Conservation (phyloP, 2,888 invertebrate species). For the Hypsopygia costalis region DNA sequence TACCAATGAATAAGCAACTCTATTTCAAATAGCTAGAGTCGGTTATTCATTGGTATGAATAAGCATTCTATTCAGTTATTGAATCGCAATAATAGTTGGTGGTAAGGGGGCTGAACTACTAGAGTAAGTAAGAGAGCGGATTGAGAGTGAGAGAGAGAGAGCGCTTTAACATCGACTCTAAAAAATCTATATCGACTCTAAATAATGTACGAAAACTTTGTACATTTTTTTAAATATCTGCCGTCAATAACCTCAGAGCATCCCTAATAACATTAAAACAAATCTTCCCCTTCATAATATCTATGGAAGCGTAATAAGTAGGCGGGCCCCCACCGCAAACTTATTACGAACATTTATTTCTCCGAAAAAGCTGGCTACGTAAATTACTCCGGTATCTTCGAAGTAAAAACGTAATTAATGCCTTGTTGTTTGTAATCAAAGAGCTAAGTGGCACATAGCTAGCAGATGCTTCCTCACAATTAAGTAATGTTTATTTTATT, state of each 20-base stretch:
- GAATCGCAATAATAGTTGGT: no score
- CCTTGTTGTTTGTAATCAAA: conserved; percentile 66
- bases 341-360: conserved; percentile 64
- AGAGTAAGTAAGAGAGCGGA: no score
- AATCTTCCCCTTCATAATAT: conserved; percentile 21
- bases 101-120: no score
- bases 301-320: conserved; percentile 24
- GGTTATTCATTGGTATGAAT: no score
- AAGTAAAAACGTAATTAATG: conserved; percentile 74
- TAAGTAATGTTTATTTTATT: background rate
- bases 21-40: no score
- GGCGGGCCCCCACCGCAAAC: conserved; percentile 38
- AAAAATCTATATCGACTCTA: no score
- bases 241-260: background rate
- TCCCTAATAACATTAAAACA: conserved; percentile 17
- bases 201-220: no score
- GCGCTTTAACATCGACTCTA: no score
- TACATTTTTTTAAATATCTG: no score
- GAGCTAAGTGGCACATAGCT: conserved; percentile 46
- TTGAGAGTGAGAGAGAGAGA: no score
- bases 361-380: conserved; percentile 47
- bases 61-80: no score
- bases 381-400: conserved; percentile 63
- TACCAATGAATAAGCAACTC: no score
- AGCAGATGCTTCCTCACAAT: conserved; percentile 5